Base-by-base conservation (phyloP, 2,888 invertebrate genomes). In the Erebia aethiops region DNA sequence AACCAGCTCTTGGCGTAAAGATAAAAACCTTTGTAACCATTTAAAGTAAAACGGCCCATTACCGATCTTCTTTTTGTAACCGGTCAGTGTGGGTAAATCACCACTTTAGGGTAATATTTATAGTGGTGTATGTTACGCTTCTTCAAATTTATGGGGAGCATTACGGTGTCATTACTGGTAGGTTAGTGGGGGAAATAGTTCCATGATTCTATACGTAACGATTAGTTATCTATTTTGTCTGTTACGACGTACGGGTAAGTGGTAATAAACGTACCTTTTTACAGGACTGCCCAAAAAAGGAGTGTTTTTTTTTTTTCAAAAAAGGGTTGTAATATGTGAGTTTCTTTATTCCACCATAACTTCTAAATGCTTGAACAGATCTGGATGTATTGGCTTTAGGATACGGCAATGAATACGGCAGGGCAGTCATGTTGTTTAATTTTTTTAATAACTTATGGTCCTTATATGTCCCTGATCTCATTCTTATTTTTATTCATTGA, bases 61-160 rank as follows among this genome's bases (percentile, higher is more conserved):
- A 84, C 80, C 70, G 76, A 79, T 80, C 75, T 80, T 80, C 79
- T 79, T 79, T 80, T 79, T 79, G 76, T 80, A 78, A 78, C 77
- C 76, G 72, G 75, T 74, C 77, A 73, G 71, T 72, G 73, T 73
- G 79, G 82, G 84, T 85, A 86, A 87, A 87, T 88, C 85, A 88
- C 87, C 86, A 85, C 84, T 86, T 87, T 81, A 79, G 76, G 78
- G 77, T 81, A 80, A 83, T 82, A 81, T 85, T 85, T 87, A 87
- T 87, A 79, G 84, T 78, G 80, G 83, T 84, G 76, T 84, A 77
- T 80, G 85, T 87, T 85, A 87, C 84, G 75, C 77, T 79, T 81
- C 80, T 82, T 85, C 79, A 88, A 86, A 86, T 87, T 85, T 88
- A 88, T 84, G 81, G 75, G 77, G 77, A 71, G 70, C 79, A 79